Evolutionary conservation across 2,888 invertebrate genomes (phyloP).

Genomic region (Theodoxus fluviatilis): DNA sequence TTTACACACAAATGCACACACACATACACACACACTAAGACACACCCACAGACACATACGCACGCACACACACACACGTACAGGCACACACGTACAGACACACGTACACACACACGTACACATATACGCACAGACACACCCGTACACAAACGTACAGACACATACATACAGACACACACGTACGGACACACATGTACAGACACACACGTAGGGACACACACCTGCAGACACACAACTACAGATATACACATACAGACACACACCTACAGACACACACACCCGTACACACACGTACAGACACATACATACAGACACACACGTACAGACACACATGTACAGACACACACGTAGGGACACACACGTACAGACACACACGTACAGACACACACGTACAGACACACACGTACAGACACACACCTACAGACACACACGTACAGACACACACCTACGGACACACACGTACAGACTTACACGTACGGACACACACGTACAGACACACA

Average conservation of each 20-base stretch:
- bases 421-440: too few relatives aligned
- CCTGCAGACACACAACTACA: not conserved
- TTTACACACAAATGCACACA: constrained; percentile 8
- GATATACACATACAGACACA: too few relatives aligned
- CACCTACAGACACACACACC: not conserved
- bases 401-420: too few relatives aligned
- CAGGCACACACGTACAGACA: too few relatives aligned
- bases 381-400: not conserved
- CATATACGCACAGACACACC: not conserved
- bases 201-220: not conserved
- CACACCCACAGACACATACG: not conserved
- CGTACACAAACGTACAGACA: not conserved
- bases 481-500: constrained; percentile 2
- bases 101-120: not conserved
- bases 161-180: constrained; percentile 15
- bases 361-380: not conserved
- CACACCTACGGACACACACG: not conserved
- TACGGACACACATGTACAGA: not conserved
- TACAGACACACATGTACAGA: constrained; percentile 8
- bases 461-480: not conserved
- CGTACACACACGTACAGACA: not conserved
- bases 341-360: not conserved
- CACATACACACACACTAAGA: not conserved
- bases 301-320: not conserved
- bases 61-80: too few relatives aligned